A percentile compares a stretch with the other conserved stretches of the same genome.
Evolutionary conservation across 1,140 invertebrate species (phyloP).

Genomic region (Hormaphis cornu): DNA sequence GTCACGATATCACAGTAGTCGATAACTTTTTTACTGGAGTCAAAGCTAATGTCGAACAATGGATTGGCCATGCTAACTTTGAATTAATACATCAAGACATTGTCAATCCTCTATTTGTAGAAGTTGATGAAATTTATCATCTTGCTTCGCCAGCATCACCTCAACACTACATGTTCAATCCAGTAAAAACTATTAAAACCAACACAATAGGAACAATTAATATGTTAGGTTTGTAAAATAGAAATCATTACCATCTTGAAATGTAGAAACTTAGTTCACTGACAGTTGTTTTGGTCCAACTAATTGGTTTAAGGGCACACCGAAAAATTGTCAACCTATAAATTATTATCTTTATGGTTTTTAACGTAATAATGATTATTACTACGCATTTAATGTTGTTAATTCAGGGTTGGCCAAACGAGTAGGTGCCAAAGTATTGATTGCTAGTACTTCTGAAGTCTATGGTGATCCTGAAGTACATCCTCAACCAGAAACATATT

Average conservation of each 20-base stretch:
- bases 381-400: too few species aligned
- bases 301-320: too few species aligned
- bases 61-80: slow-evolving; percentile 98
- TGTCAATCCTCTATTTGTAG: slow-evolving; percentile 93
- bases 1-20: slow-evolving; percentile 95
- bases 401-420: slow-evolving; percentile 75
- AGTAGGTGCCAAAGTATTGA: slow-evolving; percentile 84
- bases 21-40: slow-evolving; percentile 98
- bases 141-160: slow-evolving; percentile 96
- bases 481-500: slow-evolving; percentile 91
- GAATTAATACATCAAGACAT: slow-evolving; percentile 98
- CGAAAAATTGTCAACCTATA: too few species aligned
- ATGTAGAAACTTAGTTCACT: too few species aligned
- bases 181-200: slow-evolving; percentile 99
- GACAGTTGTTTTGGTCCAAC: too few species aligned
- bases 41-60: slow-evolving; percentile 95
- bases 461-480: slow-evolving; percentile 97
- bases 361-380: too few species aligned
- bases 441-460: slow-evolving; percentile 97
- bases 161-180: slow-evolving; percentile 99
- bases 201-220: slow-evolving; percentile 99
- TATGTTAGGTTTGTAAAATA: slow-evolving; percentile 68
- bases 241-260: too few species aligned
- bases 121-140: slow-evolving; percentile 99
- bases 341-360: too few species aligned